Evolutionary conservation across 1,140 invertebrate species (phyloP).

Genomic region (Manduca sexta): DNA sequence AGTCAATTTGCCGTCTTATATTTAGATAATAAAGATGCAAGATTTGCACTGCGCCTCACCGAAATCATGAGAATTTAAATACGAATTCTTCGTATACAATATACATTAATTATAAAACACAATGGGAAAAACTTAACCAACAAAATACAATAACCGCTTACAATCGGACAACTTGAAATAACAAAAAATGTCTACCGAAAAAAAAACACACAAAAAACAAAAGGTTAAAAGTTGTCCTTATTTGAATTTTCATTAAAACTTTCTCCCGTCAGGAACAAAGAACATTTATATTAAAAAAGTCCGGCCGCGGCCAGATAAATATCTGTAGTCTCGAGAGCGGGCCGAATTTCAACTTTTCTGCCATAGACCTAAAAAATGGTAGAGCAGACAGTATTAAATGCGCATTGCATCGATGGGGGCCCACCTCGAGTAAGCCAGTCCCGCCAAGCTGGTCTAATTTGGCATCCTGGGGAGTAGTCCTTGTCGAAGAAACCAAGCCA

Average conservation of each 20-base stretch:
- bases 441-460: too few species aligned
- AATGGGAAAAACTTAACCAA: constrained; percentile 10
- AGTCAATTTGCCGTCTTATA: too few species aligned
- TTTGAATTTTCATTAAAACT: constrained; percentile 74
- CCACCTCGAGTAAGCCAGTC: too few species aligned
- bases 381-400: constrained; percentile 31
- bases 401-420: too few species aligned
- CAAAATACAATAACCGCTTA: constrained; percentile 16
- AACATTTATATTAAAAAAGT: constrained; percentile 74
- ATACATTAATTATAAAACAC: neutral
- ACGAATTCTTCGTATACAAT: neutral
- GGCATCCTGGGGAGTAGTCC: too few species aligned
- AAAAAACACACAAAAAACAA: constrained; percentile 59
- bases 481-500: too few species aligned
- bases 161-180: constrained; percentile 40
- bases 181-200: constrained; percentile 54
- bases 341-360: constrained; percentile 58
- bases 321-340: constrained; percentile 69
- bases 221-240: constrained; percentile 72
- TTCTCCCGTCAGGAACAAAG: constrained; percentile 71
- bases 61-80: too few species aligned
- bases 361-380: constrained; percentile 29
- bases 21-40: too few species aligned
- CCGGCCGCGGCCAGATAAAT: constrained; percentile 69
- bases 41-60: too few species aligned